Evolutionary conservation across 2,888 invertebrate genomes (phyloP).

Genomic region (Epistrophella euchroma): DNA sequence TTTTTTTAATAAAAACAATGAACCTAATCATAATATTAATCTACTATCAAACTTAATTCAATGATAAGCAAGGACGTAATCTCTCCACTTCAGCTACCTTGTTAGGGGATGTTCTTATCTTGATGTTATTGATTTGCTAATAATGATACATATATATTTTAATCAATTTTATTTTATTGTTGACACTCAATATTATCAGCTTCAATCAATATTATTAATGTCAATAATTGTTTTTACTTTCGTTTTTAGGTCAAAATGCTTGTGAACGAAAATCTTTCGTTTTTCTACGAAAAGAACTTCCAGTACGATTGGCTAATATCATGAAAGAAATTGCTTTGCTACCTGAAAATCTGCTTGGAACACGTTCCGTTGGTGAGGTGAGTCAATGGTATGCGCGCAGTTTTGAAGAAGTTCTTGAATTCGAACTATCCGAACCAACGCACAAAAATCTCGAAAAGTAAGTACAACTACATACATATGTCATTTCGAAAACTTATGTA

Average conservation of each 20-base stretch:
- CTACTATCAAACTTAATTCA: not conserved
- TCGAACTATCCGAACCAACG: constrained; percentile 92
- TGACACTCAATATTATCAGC: constrained; percentile 9
- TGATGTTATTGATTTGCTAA: constrained; percentile 1
- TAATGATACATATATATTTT: not conserved
- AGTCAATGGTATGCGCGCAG: constrained; percentile 97
- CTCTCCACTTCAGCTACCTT: not conserved
- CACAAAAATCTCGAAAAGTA: constrained; percentile 88
- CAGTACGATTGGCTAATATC: constrained; percentile 98
- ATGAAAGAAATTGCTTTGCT: constrained; percentile 99
- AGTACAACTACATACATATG: constrained; percentile 36
- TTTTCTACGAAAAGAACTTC: constrained; percentile 97
- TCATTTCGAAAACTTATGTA: not conserved
- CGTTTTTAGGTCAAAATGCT: constrained; percentile 91
- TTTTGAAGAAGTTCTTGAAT: constrained; percentile 97
- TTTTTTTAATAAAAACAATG: not conserved
- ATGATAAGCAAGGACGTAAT: not conserved
- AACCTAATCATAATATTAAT: not conserved
- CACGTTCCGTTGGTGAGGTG: constrained; percentile 96
- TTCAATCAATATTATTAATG: not conserved
- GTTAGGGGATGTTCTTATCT: not conserved
- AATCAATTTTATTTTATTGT: constrained; percentile 7
- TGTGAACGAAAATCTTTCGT: constrained; percentile 96
- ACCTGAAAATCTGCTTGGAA: constrained; percentile 95
- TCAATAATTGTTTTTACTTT: not conserved